A percentile compares a stretch with the other conserved stretches of the same genome.
phyloP scores from a whole-genome alignment of 1,140 invertebrate species.

The Phortica variegata region DNA sequence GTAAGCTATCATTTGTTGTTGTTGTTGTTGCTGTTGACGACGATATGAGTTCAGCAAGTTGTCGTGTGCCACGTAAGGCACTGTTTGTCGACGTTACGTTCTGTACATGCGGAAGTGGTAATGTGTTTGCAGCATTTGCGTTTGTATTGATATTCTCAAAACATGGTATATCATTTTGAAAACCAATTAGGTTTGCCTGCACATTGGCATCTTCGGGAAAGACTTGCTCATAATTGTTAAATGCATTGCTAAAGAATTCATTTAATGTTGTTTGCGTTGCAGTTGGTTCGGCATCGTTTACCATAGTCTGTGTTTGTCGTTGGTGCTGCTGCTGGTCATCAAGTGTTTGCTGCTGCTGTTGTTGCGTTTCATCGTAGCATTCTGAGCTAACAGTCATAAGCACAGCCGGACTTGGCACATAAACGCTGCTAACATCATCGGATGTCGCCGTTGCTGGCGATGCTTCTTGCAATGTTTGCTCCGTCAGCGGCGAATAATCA shows the following conservation, averaged over 20 bases:
- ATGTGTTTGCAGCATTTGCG: too few species aligned
- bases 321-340: not conserved
- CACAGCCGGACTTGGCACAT: not conserved
- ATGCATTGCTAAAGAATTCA: too few species aligned
- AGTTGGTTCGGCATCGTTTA: not conserved
- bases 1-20: too few species aligned
- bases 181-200: conserved; percentile 34
- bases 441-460: conserved; percentile 1
- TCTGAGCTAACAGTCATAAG: not conserved
- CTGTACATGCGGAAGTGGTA: too few species aligned
- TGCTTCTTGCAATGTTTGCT: conserved; percentile 11
- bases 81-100: too few species aligned
- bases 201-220: too few species aligned
- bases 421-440: not conserved
- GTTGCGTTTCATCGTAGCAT: not conserved
- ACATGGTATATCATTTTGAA: conserved; percentile 51
- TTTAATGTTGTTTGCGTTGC: too few species aligned
- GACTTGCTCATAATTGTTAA: conserved; percentile 14
- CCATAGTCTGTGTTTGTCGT: not conserved
- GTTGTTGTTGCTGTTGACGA: too few species aligned
- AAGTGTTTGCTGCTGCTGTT: conserved; percentile 9
- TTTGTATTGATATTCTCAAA: conserved; percentile 41
- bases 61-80: too few species aligned
- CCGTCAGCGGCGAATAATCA: conserved; percentile 39
- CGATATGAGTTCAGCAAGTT: too few species aligned